A percentile compares a stretch with the other conserved stretches of the same genome.
Conservation (phyloP, 2,888 invertebrate species). For the Notodonta dromedarius region DNA sequence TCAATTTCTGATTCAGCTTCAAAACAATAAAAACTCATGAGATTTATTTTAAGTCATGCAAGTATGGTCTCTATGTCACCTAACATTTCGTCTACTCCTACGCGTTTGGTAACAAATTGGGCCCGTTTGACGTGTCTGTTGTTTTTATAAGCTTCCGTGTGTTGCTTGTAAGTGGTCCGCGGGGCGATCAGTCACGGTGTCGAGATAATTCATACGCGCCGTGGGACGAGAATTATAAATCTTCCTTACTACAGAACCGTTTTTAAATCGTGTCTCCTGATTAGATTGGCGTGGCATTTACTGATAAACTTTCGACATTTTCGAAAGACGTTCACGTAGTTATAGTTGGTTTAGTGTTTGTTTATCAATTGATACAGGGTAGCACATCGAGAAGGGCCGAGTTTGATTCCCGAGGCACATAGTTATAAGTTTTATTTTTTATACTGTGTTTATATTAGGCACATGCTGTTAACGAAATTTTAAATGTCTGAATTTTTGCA, state of each 20-base stretch:
- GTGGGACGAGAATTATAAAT: conserved; percentile 56
- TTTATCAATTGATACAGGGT: too few relatives aligned
- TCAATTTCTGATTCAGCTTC: too few relatives aligned
- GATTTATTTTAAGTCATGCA: too few relatives aligned
- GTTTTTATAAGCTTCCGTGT: conserved; percentile 53
- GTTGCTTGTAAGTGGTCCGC: conserved; percentile 60
- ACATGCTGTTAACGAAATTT: too few relatives aligned
- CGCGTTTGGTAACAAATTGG: conserved; percentile 73
- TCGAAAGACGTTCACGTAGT: conserved; percentile 30
- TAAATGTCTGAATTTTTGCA: too few relatives aligned
- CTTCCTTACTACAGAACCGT: conserved; percentile 51
- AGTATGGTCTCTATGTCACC: not conserved
- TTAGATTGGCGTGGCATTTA: conserved; percentile 53
- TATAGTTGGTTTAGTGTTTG: too few relatives aligned
- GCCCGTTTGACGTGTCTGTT: conserved; percentile 52
- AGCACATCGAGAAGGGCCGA: too few relatives aligned
- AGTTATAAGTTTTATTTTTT: too few relatives aligned
- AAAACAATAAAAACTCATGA: too few relatives aligned
- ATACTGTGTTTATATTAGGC: too few relatives aligned
- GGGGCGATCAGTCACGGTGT: conserved; percentile 68
- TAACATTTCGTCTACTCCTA: conserved; percentile 72
- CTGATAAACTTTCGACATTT: conserved; percentile 51
- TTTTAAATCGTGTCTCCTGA: conserved; percentile 51
- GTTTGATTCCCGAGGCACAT: too few relatives aligned
- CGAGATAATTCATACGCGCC: conserved; percentile 61